Base-by-base conservation (phyloP, 2,797 vertebrate species). In the Cryptoblepharus egeriae region DNA sequence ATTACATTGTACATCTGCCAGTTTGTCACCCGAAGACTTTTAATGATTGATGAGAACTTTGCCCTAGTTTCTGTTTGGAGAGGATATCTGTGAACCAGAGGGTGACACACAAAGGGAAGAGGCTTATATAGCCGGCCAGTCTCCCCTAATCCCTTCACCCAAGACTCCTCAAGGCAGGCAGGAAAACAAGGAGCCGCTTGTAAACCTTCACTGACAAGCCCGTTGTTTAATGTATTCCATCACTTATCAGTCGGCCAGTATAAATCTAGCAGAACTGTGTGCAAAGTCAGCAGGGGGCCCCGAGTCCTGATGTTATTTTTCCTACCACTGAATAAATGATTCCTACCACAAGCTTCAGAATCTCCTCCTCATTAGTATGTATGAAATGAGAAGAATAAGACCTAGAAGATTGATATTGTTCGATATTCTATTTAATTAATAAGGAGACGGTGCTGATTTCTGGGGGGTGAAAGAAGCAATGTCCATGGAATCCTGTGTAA, bases 241-340 rank as follows among this genome's bases (percentile, higher is more conserved):
- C 90, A 89, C 92, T 95, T 95, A 95, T 95, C 92, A 94, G 89
- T 84, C 91, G 85, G 82, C 87, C 92, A 93, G 87, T 92, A 94
- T 92, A 95, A 94, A 94, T 95, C 93, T 88, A 92, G 79, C 90
- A 93, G 90, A 93, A 91, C 93, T 93, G 92, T 91, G 88, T 87
- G 89, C 89, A 88, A 91, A 95, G 91, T 91, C 94, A 94, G 91
- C 83, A 88, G 91, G 92, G 87, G 63, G 91, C 75, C 87, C 87
- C 84, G 85, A 91, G 89, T 87, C 88, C 89, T 89, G 87, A 85
- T 89, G 87, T 88, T 93, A 85, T 93, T 92, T 93, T 92, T 87
- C 89, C 92, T 87, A 90, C 82, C n/a, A 0, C 86, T 91, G 88
- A 92, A 95, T 93, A 92, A 93, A 93, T 92, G 89, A 94, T 92